phyloP scores from a whole-genome alignment of 2,888 invertebrate genomes.

The Plemyria rubiginata region DNA sequence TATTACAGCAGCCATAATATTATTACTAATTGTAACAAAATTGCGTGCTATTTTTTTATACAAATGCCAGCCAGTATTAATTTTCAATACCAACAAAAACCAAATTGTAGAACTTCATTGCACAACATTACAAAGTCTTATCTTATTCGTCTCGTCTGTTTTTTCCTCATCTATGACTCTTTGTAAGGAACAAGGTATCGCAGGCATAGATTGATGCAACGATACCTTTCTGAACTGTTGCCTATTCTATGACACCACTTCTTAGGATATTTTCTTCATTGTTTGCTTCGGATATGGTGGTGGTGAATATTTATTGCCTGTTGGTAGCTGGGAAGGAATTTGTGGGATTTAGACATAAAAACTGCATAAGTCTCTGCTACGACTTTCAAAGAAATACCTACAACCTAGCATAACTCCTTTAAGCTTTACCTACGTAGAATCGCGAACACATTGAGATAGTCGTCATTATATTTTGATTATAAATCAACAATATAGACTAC shows the following conservation, averaged over 20 bases:
- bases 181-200: slow-evolving; percentile 56
- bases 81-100: slow-evolving; percentile 22
- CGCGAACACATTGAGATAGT: too few species aligned
- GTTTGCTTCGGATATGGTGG: slow-evolving; percentile 34
- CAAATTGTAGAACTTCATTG: slow-evolving; percentile 13
- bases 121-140: slow-evolving; percentile 21
- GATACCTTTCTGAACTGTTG: slow-evolving; percentile 49
- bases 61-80: slow-evolving; percentile 1
- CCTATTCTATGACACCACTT: slow-evolving; percentile 36
- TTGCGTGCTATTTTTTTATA: background rate
- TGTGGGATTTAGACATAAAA: slow-evolving; percentile 26
- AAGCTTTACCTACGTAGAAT: background rate
- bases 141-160: slow-evolving; percentile 31
- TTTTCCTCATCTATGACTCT: slow-evolving; percentile 39
- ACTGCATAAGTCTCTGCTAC: slow-evolving; percentile 5
- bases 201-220: slow-evolving; percentile 49
- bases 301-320: slow-evolving; percentile 45
- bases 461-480: too few species aligned
- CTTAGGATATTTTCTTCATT: slow-evolving; percentile 48
- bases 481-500: too few species aligned
- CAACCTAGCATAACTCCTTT: too few species aligned
- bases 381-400: background rate
- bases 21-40: background rate
- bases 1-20: background rate
- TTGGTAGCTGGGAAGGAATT: slow-evolving; percentile 30